Conservation (phyloP, 1,140 invertebrate genomes). For the Planococcus citri region DNA sequence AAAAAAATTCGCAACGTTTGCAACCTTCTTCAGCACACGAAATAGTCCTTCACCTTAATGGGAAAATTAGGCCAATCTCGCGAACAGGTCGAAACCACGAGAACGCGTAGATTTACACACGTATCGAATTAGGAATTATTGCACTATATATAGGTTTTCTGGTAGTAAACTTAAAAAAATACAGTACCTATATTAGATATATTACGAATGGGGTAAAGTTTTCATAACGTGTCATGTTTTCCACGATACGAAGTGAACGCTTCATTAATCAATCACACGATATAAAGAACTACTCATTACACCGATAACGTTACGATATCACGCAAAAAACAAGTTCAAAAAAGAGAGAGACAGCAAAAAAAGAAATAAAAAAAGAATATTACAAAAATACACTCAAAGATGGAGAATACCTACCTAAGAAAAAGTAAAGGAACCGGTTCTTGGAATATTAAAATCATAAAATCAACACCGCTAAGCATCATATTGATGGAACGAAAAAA, state of each 20-base stretch:
- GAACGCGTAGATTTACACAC: neutral
- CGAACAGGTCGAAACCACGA: neutral
- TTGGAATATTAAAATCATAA: neutral
- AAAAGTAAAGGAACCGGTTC: neutral
- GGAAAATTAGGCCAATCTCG: neutral
- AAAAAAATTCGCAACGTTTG: too few species aligned
- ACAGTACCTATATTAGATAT: too few species aligned
- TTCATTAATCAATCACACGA: neutral
- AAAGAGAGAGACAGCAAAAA: too few species aligned
- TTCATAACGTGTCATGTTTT: neutral
- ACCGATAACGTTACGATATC: neutral
- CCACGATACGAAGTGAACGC: neutral
- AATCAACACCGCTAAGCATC: neutral
- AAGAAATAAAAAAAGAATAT: too few species aligned
- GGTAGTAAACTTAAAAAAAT: too few species aligned
- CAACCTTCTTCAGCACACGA: neutral
- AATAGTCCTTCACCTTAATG: neutral
- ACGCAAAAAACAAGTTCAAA: neutral
- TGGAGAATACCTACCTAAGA: neutral
- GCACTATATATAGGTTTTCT: too few species aligned
- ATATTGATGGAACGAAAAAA: neutral
- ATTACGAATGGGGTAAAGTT: neutral
- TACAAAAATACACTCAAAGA: neutral
- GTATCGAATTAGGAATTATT: too few species aligned
- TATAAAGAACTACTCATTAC: neutral